Percentiles rank a stretch among this genome's conserved stretches.
Evolutionary conservation across 2,888 invertebrate species (phyloP).

Genomic region (Timema podura): DNA sequence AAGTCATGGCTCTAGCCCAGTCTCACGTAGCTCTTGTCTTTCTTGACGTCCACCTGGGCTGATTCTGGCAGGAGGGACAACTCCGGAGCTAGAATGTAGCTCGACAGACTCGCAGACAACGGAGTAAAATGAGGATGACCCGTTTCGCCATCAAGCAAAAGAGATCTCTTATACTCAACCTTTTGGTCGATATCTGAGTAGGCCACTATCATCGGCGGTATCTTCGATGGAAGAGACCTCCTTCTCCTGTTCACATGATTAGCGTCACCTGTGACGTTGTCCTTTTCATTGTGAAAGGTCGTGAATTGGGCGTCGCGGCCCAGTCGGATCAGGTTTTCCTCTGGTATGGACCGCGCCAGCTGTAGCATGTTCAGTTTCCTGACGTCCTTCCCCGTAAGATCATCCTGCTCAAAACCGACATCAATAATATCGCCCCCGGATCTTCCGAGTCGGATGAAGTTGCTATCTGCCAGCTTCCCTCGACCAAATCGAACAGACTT

Average conservation of each 20-base stretch:
- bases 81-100: conserved; percentile 26
- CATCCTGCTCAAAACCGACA: background rate
- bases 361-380: background rate
- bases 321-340: background rate
- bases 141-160: background rate
- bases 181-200: too few relatives aligned
- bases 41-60: conserved; percentile 7
- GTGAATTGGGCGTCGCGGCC: background rate
- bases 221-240: too few relatives aligned
- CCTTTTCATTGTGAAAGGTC: too few relatives aligned
- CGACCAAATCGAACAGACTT: conserved; percentile 19
- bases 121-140: background rate
- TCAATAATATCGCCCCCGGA: background rate
- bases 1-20: conserved; percentile 20
- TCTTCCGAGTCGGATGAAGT: conserved; percentile 28
- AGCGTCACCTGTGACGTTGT: background rate
- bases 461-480: conserved; percentile 27
- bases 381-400: background rate
- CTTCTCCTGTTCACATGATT: too few relatives aligned
- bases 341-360: background rate
- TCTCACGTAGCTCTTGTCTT: conserved; percentile 23
- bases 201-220: too few relatives aligned
- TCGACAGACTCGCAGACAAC: conserved; percentile 20
- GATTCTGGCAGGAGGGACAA: conserved; percentile 20
- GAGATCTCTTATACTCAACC: background rate